Evolutionary conservation across 1,140 invertebrate species (phyloP).

Genomic region (Pogonomyrmex californicus): DNA sequence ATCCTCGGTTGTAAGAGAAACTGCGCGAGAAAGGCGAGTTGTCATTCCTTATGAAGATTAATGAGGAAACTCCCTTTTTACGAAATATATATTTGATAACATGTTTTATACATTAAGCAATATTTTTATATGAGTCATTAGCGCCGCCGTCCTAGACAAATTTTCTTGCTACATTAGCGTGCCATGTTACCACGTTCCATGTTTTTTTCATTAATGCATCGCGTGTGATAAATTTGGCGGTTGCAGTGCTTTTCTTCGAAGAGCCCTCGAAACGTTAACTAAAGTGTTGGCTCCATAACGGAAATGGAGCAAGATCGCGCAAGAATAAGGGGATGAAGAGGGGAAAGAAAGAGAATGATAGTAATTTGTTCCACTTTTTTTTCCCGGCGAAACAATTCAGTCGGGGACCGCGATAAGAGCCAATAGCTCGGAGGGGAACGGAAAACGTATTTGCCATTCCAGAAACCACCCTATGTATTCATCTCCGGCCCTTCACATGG

Average conservation of each 20-base stretch:
- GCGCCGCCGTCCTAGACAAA: not conserved
- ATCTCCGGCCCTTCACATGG: conserved; percentile 58
- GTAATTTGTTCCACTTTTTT: conserved; percentile 69
- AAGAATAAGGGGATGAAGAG: conserved; percentile 22
- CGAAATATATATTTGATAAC: not conserved
- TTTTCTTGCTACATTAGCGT: not conserved
- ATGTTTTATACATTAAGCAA: conserved; percentile 1
- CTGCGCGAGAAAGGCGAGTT: not conserved
- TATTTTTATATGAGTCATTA: not conserved
- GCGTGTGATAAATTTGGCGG: conserved; percentile 5
- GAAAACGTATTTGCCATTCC: conserved; percentile 72
- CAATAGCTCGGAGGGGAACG: conserved; percentile 63
- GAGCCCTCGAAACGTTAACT: conserved; percentile 31
- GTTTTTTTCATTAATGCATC: conserved; percentile 15
- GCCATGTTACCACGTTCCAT: not conserved
- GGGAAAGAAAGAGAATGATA: conserved; percentile 50
- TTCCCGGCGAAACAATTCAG: conserved; percentile 66
- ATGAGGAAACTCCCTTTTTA: not conserved
- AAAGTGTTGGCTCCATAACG: conserved; percentile 28
- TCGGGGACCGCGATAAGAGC: conserved; percentile 66
- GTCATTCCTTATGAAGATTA: not conserved
- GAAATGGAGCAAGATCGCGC: conserved; percentile 40
- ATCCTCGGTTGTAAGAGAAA: not conserved
- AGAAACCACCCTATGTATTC: conserved; percentile 70
- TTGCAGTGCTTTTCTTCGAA: not conserved